A percentile compares a stretch with the other conserved stretches of the same genome.
Evolutionary conservation across 2,888 invertebrate genomes (phyloP).

Genomic region (Parasteatoda lunata): DNA sequence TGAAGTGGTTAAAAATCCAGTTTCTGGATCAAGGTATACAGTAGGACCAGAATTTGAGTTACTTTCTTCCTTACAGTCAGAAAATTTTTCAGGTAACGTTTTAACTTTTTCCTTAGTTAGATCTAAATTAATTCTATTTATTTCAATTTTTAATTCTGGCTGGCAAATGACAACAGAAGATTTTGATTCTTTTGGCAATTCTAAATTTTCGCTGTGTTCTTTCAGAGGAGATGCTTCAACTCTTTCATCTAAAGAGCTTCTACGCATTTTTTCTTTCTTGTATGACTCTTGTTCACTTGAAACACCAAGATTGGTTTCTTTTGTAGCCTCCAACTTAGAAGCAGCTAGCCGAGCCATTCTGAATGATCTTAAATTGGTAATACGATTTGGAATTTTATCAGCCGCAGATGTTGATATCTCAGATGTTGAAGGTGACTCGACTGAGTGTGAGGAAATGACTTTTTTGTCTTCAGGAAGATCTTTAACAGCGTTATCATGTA

Average conservation of each 20-base stretch:
- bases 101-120: constrained; percentile 31
- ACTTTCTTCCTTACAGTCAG: constrained; percentile 60
- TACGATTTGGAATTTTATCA: constrained; percentile 28
- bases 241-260: constrained; percentile 39
- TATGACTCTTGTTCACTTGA: constrained; percentile 37
- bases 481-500: constrained; percentile 58
- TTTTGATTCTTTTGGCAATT: constrained; percentile 34
- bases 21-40: constrained; percentile 84
- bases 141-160: constrained; percentile 71
- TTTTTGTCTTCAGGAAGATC: constrained; percentile 51
- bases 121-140: constrained; percentile 67
- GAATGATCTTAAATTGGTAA: constrained; percentile 58
- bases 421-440: constrained; percentile 13
- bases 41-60: constrained; percentile 75
- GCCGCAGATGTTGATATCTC: constrained; percentile 23
- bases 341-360: constrained; percentile 68
- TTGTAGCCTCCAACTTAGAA: constrained; percentile 67
- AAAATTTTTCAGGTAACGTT: constrained; percentile 29
- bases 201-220: constrained; percentile 24
- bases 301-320: constrained; percentile 33
- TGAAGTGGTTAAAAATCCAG: constrained; percentile 80
- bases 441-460: constrained; percentile 14
- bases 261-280: constrained; percentile 32
- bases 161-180: not conserved
- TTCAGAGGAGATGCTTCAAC: constrained; percentile 15